A percentile compares a stretch with the other conserved stretches of the same genome.
Conservation (phyloP, 2,797 vertebrate species). For the Liparis tanakae region DNA sequence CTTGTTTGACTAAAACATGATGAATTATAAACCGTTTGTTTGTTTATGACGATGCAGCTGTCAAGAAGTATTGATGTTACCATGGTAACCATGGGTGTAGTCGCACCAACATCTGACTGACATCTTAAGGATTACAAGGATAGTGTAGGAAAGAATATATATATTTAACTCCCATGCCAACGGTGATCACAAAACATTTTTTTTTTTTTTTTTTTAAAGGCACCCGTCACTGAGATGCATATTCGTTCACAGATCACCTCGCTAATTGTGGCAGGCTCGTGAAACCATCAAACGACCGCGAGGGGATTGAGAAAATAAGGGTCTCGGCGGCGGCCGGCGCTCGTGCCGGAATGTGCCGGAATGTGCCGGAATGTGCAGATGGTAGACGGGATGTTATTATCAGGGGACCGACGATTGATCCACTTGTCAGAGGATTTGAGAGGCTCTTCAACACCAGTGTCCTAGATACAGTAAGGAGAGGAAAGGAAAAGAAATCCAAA, state of each 20-base stretch:
- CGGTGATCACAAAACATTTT: constrained; percentile 8
- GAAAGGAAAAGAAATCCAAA: constrained; percentile 19
- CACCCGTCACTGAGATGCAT: constrained; percentile 71
- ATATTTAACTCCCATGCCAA: neutral
- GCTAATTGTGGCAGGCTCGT: constrained; percentile 82
- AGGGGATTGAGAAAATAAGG: constrained; percentile 52
- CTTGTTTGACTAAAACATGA: neutral
- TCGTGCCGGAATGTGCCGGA: constrained; percentile 41
- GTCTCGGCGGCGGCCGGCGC: constrained; percentile 36
- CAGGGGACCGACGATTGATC: constrained; percentile 74
- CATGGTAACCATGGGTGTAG: neutral
- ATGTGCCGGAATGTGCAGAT: constrained; percentile 60
- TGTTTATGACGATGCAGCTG: constrained; percentile 6
- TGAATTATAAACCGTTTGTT: neutral
- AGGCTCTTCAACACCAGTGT: constrained; percentile 64
- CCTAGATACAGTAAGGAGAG: constrained; percentile 67
- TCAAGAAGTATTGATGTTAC: neutral
- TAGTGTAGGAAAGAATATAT: too few relatives aligned
- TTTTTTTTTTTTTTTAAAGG: neutral
- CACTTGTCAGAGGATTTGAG: constrained; percentile 69
- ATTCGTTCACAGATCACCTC: constrained; percentile 75
- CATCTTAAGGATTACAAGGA: neutral
- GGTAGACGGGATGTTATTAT: constrained; percentile 63
- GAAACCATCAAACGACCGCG: constrained; percentile 75
- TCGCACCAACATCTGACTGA: neutral